Evolutionary conservation across 2,797 vertebrate genomes (phyloP).

Genomic region (Orestias chungarensis): DNA sequence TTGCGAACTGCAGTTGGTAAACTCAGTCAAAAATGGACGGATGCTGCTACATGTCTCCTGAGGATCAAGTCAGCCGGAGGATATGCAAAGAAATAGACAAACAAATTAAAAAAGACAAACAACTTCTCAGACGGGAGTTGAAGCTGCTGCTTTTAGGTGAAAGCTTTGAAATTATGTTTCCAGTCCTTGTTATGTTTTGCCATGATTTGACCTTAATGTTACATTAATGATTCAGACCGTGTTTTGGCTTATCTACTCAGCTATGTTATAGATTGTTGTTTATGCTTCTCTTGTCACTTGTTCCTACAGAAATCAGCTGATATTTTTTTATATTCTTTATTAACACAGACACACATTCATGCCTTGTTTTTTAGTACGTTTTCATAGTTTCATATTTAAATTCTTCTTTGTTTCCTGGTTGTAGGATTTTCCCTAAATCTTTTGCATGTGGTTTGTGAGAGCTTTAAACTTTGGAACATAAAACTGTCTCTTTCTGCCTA

Average conservation of each 20-base stretch:
- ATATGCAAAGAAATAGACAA: slow-evolving; percentile 85
- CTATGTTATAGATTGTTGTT: neutral
- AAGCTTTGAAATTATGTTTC: slow-evolving; percentile 38
- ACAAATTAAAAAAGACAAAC: slow-evolving; percentile 81
- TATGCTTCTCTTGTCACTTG: neutral
- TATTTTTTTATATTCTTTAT: neutral
- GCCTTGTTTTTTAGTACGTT: neutral
- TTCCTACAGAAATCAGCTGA: neutral
- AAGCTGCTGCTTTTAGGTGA: slow-evolving; percentile 90
- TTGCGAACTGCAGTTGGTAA: neutral
- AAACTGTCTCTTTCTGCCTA: neutral
- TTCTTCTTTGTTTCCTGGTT: neutral
- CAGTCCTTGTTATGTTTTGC: neutral
- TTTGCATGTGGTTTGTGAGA: neutral
- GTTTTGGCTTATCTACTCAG: neutral
- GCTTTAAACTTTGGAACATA: neutral
- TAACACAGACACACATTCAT: neutral
- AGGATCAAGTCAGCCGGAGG: too few relatives aligned
- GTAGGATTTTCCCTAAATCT: neutral
- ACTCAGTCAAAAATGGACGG: slow-evolving; percentile 64
- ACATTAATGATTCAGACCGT: neutral
- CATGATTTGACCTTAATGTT: neutral
- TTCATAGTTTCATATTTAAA: neutral
- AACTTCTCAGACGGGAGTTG: slow-evolving; percentile 72
- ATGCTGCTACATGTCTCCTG: slow-evolving; percentile 78